Percentiles rank a stretch among this genome's conserved stretches.
Evolutionary conservation across 2,113 vertebrate species (phyloP).

Genomic region (Lathamus discolor): DNA sequence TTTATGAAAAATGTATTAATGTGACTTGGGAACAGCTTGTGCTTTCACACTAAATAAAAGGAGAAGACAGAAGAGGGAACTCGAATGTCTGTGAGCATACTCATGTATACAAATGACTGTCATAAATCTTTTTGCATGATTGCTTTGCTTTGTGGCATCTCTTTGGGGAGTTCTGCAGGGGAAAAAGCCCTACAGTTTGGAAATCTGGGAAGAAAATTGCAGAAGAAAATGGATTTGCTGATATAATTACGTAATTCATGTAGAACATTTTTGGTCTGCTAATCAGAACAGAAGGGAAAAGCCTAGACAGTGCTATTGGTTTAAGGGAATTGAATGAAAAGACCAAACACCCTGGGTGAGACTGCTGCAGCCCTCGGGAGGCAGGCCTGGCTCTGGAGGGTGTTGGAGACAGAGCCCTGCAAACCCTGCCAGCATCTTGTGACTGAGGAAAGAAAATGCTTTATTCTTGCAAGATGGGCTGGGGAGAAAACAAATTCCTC

Average conservation of each 20-base stretch:
- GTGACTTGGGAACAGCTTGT: conserved; percentile 63
- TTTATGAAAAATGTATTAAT: conserved; percentile 45
- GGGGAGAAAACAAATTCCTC: neutral
- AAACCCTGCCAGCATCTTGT: neutral
- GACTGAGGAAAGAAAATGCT: neutral
- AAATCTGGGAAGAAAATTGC: neutral
- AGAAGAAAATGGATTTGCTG: conserved; percentile 1
- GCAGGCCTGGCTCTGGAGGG: neutral
- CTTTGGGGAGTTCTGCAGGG: conserved; percentile 33
- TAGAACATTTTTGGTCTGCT: conserved; percentile 36
- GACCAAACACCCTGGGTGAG: neutral
- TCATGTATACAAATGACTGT: conserved; percentile 45
- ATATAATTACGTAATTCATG: conserved; percentile 50
- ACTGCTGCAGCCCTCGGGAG: neutral
- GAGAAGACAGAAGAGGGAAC: conserved; percentile 46
- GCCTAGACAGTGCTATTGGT: neutral
- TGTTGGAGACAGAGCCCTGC: neutral
- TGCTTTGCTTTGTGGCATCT: conserved; percentile 47
- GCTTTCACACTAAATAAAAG: conserved; percentile 68
- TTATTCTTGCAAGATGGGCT: neutral
- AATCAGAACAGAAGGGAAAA: neutral
- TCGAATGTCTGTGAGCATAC: conserved; percentile 37
- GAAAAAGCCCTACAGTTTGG: neutral
- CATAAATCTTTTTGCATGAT: conserved; percentile 61
- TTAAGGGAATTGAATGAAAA: conserved; percentile 48